Conservation (phyloP, 2,888 invertebrate species). For the Acleris laterana region DNA sequence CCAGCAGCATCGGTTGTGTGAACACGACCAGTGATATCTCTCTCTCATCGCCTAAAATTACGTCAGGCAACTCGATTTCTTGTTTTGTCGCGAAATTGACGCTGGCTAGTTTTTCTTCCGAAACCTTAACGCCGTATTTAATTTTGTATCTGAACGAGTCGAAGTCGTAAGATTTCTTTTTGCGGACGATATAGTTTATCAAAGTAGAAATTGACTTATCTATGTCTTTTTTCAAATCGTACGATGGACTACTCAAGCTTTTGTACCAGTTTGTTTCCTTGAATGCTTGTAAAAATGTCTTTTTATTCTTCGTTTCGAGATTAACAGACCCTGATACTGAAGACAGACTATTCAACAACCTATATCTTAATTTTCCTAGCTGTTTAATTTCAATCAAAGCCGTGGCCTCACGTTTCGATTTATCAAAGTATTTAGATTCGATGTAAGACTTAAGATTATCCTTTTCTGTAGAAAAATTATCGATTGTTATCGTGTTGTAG, state of each 20-base stretch:
- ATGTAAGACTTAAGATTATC: slow-evolving; percentile 53
- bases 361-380: slow-evolving; percentile 46
- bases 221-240: slow-evolving; percentile 45
- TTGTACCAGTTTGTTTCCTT: slow-evolving; percentile 47
- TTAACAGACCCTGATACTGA: slow-evolving; percentile 17
- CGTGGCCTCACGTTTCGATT: slow-evolving; percentile 38
- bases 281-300: slow-evolving; percentile 45
- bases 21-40: slow-evolving; percentile 56
- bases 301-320: slow-evolving; percentile 46
- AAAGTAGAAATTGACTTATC: slow-evolving; percentile 53
- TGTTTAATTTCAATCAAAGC: slow-evolving; percentile 51
- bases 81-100: slow-evolving; percentile 49
- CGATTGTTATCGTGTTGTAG: slow-evolving; percentile 47
- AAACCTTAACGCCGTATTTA: slow-evolving; percentile 40
- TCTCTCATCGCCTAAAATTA: slow-evolving; percentile 54
- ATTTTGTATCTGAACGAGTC: slow-evolving; percentile 52
- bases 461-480: slow-evolving; percentile 49
- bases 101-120: slow-evolving; percentile 48
- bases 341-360: slow-evolving; percentile 45
- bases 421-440: slow-evolving; percentile 50
- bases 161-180: slow-evolving; percentile 53
- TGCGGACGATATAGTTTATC: slow-evolving; percentile 56
- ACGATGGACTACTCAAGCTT: slow-evolving; percentile 37
- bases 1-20: slow-evolving; percentile 48
- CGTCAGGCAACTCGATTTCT: slow-evolving; percentile 57